A percentile compares a stretch with the other conserved stretches of the same genome.
Conservation (phyloP, 2,888 invertebrate genomes). For the Caenorhabditis sinica region DNA sequence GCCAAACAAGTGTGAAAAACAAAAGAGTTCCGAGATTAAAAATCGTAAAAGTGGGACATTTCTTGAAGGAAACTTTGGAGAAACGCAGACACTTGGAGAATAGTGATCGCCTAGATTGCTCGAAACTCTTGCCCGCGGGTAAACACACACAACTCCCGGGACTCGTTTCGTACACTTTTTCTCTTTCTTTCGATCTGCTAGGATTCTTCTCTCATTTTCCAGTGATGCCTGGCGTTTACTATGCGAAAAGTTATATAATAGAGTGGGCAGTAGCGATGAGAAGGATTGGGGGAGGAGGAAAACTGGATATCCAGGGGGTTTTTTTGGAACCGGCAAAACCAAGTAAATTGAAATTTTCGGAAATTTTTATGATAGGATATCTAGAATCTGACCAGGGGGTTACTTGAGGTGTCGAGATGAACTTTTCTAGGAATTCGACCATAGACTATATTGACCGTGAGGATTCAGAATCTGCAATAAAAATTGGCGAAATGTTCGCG, state of each 20-base stretch:
- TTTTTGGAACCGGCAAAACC: no score
- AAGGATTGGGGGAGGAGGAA: not conserved
- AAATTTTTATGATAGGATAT: no score
- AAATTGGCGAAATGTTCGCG: no score
- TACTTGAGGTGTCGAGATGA: no score
- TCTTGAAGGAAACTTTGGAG: not conserved
- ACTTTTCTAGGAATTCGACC: no score
- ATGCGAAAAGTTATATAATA: slow-evolving; percentile 39
- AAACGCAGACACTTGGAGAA: slow-evolving; percentile 25
- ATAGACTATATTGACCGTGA: no score
- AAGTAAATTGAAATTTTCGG: no score
- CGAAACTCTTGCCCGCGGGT: slow-evolving; percentile 20
- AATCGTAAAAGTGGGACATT: not conserved
- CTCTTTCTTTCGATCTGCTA: slow-evolving; percentile 3
- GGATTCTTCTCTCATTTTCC: slow-evolving; percentile 19
- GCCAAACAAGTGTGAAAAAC: not conserved
- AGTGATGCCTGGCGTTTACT: slow-evolving; percentile 26
- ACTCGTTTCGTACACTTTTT: slow-evolving; percentile 50
- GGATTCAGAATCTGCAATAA: no score
- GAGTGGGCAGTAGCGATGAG: slow-evolving; percentile 8
- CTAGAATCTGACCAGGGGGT: no score
- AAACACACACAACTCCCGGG: slow-evolving; percentile 30
- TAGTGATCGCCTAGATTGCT: slow-evolving; percentile 39
- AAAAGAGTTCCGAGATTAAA: slow-evolving; percentile 4
- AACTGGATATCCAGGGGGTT: slow-evolving; percentile 3